These are phyloP conservation scores for Piaya cayana DNA, from an alignment of 2,113 vertebrate genomes.

Conservation along the genomic window DNA sequence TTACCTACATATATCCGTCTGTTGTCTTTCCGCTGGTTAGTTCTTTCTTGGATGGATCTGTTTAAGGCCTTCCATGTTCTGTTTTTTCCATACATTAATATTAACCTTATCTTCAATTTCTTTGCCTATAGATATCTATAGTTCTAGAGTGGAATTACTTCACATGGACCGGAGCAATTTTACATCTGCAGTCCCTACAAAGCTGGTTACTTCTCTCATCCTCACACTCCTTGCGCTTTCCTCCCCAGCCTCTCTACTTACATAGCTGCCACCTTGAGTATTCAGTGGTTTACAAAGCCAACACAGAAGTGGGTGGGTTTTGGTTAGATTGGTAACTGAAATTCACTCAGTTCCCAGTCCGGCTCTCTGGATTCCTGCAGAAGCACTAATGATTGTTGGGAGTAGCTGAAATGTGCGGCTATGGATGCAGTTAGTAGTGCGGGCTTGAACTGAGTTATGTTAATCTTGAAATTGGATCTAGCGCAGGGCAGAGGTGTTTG, in stretches of 20 bases:
- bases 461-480: neutral
- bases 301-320: neutral
- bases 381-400: neutral
- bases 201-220: neutral
- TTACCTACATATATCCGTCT: neutral
- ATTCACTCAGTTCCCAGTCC: neutral
- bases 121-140: neutral
- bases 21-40: neutral
- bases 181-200: neutral
- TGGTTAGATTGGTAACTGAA: neutral
- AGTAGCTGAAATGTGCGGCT: neutral
- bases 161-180: neutral
- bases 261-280: neutral
- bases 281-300: neutral
- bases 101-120: neutral
- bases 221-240: neutral
- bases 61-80: neutral
- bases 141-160: neutral
- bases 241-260: neutral
- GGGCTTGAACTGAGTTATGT: neutral
- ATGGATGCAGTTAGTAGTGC: fast-evolving
- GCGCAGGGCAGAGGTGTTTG: neutral
- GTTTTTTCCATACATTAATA: neutral
- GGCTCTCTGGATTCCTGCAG: neutral
- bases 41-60: neutral